Evolutionary conservation across 2,113 vertebrate genomes (phyloP), one percentile per base, ranked within the genome.

Genomic region (Arvicanthis niloticus): DNA sequence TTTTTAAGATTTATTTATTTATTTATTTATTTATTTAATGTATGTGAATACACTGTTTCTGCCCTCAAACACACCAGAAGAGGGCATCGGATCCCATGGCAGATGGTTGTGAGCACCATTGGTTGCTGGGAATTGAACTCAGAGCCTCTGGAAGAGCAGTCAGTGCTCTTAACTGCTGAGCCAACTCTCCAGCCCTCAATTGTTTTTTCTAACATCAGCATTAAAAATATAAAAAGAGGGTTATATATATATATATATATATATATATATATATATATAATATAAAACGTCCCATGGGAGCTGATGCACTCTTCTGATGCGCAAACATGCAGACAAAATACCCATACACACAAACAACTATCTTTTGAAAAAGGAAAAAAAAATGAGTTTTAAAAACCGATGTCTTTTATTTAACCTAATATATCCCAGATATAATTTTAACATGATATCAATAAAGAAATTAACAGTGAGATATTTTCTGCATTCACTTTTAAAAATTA

Each of bases 341-440:
- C 26, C 22, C 40, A 65, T 42, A 65, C 19, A 85, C 24, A 29
- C 45, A 85, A 85, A 42, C 15, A 85, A 65, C 29, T 9, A 31
- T 31, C 40, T 67, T 93, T 76, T 94, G 17, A 90, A 81, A 48
- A 56, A 48, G 65, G 81, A 91, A 93, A 77, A 37, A 76, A 37
- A 89, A 24, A 34, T 45, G 7, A 76, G 22, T 37, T 56, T 76
- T 87, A 9, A 40, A 73, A 85, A 65, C 45, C 17, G 29, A 81
- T 85, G 5, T n/a, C 58, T 89, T 96, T 96, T 88, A 73, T 80
- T 91, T 88, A 91, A 85, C 24, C 21, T 21, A 51, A 9, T 68
- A 31, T 42, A 51, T 81, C 26, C 19, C 60, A 48, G 87, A 65
- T 92, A 58, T 80, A 17, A 88, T 76, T 92, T 92, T 29, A 73